Base-by-base conservation (phyloP, 2,797 vertebrate species). In the Eurystomus glaucurus region DNA sequence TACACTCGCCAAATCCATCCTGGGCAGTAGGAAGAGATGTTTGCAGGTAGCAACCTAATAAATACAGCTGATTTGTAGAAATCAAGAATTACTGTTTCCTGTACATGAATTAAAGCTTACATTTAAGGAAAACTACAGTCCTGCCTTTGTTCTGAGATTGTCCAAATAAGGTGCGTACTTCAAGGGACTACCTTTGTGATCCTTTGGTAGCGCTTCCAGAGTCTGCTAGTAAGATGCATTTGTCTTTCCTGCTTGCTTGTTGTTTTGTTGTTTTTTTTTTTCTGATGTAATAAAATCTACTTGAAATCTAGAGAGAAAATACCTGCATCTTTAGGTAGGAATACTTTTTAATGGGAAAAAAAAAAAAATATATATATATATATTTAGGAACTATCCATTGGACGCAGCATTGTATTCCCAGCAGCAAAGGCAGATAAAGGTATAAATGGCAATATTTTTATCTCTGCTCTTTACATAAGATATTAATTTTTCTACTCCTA, bases 1-100 rank as follows among this genome's bases (percentile, higher is more conserved):
- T 23, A 31, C 31, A 18, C 11, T 46, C 4, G 1, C 2, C 37
- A 52, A 50, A 41, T 77, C 26, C 41, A 20, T 13, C 0, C 0
- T 10, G 18, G 14, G 14, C 64, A 52, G 15, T 52, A 69, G 61
- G 8, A 46, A 9, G 39, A 39, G 7, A 20, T 61, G 16, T 33
- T 37, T 66, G 15, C 39, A 66, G 21, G 65, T 61, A 84, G 21
- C 39, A 64, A 29, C 14, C 8, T 26, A 48, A 19, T 71, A 57
- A 52, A 79, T 46, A 23, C 21, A 39, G n/a, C 29, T 88, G 37
- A 78, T 65, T 43, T 88, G 62, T 31, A 33, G 29, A 76, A 75
- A 65, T 85, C 11, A 23, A 31, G 8, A 26, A 69, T 39, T n/a
- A 23, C 26, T 31, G 9, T 23, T 68, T 81, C 69, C 14, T 37